Conservation (phyloP, 2,113 vertebrate species). For the Xenopus borealis region DNA sequence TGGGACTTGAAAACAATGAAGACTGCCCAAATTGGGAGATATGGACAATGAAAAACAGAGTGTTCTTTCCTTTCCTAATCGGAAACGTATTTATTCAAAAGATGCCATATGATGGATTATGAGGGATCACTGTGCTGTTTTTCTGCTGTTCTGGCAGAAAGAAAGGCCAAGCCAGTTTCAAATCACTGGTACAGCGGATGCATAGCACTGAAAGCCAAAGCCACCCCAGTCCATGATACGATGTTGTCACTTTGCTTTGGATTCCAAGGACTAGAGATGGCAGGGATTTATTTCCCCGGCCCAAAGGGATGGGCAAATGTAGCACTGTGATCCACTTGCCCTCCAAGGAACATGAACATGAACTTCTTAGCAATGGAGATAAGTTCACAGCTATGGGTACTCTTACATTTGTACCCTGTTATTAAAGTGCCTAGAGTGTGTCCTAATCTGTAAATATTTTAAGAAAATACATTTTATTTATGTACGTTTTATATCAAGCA, state of each 20-base stretch:
- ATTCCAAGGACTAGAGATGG: constrained; percentile 29
- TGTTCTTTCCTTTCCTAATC: constrained; percentile 1
- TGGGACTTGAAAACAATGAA: constrained; percentile 56
- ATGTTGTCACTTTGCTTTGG: not conserved
- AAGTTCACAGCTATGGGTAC: not conserved
- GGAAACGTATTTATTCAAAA: constrained; percentile 26
- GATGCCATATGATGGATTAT: constrained; percentile 6
- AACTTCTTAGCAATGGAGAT: not conserved
- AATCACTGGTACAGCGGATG: constrained; percentile 14
- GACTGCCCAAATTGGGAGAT: constrained; percentile 5
- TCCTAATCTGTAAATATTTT: constrained; percentile 33
- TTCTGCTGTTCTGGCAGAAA: constrained; percentile 26
- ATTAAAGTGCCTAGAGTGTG: constrained; percentile 31
- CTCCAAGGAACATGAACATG: constrained; percentile 2
- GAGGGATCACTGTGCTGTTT: constrained; percentile 33
- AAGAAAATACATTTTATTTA: constrained; percentile 31
- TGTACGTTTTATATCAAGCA: constrained; percentile 12
- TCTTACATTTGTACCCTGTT: not conserved
- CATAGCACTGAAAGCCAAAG: constrained; percentile 29
- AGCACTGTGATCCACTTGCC: constrained; percentile 15
- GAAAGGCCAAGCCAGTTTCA: constrained; percentile 6
- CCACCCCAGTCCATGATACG: constrained; percentile 7
- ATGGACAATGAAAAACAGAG: constrained; percentile 14
- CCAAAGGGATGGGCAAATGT: not conserved
- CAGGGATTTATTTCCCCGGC: not conserved